Evolutionary conservation across 2,113 vertebrate species (phyloP).

Genomic region (Oncorhynchus keta): DNA sequence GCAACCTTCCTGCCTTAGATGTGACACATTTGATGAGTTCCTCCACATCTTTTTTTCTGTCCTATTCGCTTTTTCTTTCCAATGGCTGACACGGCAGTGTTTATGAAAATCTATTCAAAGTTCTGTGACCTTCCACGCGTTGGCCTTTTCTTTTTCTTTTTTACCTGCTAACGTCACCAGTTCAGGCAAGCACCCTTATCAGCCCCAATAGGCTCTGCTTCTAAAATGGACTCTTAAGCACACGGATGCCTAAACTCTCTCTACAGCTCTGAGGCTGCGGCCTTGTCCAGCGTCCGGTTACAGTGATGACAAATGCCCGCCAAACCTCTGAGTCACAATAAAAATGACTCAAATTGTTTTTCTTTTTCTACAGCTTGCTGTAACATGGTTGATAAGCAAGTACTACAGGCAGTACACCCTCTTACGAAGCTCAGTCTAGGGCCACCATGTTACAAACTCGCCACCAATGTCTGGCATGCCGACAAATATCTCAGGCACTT

Average conservation of each 20-base stretch:
- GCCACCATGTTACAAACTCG: conserved; percentile 55
- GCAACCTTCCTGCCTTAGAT: conserved; percentile 21
- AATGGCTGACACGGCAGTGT: not conserved
- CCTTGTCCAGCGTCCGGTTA: conserved; percentile 31
- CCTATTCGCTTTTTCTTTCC: not conserved
- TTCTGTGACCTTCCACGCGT: too few relatives aligned
- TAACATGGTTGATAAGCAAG: conserved; percentile 27
- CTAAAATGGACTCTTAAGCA: not conserved
- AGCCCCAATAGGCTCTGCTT: not conserved
- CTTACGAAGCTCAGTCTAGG: conserved; percentile 47
- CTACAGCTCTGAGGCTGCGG: conserved; percentile 23
- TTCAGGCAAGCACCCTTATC: not conserved
- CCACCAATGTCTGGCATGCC: conserved; percentile 68
- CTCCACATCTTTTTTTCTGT: not conserved
- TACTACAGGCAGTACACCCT: conserved; percentile 33
- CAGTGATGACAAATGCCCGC: conserved; percentile 39
- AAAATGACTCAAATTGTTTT: conserved; percentile 49
- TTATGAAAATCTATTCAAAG: too few relatives aligned
- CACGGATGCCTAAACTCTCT: not conserved
- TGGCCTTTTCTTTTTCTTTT: too few relatives aligned
- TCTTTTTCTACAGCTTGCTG: conserved; percentile 15
- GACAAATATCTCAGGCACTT: conserved; percentile 70
- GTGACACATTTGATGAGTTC: conserved; percentile 11
- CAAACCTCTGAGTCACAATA: conserved; percentile 46
- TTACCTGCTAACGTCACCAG: not conserved